Evolutionary conservation across 2,888 invertebrate species (phyloP).

Genomic region (Torymus tubicola): DNA sequence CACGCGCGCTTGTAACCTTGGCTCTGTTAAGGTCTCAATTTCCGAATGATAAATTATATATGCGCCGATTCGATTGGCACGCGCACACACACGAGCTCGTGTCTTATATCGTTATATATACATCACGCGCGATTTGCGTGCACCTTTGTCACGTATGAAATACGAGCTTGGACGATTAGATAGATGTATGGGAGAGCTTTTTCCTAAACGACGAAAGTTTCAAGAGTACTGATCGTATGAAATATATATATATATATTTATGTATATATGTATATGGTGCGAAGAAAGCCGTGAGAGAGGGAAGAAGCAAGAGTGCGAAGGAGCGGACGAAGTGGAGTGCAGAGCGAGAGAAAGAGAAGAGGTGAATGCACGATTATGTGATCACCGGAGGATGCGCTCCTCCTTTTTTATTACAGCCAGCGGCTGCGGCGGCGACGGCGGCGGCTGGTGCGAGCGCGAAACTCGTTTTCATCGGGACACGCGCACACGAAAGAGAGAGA

Average conservation of each 20-base stretch:
- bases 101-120: not conserved
- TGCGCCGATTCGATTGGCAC: conserved; percentile 33
- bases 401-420: conserved; percentile 56
- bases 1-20: not conserved
- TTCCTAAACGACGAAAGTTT: no score
- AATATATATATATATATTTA: no score
- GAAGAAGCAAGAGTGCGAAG: not conserved
- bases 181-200: no score
- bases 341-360: conserved; percentile 55
- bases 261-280: no score
- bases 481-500: conserved; percentile 30
- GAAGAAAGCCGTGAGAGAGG: no score
- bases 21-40: conserved; percentile 49
- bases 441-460: conserved; percentile 59
- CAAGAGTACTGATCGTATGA: no score
- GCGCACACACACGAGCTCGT: conserved; percentile 34
- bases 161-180: conserved; percentile 47
- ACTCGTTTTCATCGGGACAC: conserved; percentile 70
- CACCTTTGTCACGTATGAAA: conserved; percentile 49
- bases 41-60: conserved; percentile 52
- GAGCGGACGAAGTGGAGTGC: conserved; percentile 8
- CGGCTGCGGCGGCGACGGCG: conserved; percentile 27
- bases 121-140: conserved; percentile 8
- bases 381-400: conserved; percentile 72
- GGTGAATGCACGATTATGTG: conserved; percentile 75